Conservation (phyloP, 2,888 invertebrate genomes). For the Scaptomyza reducta region DNA sequence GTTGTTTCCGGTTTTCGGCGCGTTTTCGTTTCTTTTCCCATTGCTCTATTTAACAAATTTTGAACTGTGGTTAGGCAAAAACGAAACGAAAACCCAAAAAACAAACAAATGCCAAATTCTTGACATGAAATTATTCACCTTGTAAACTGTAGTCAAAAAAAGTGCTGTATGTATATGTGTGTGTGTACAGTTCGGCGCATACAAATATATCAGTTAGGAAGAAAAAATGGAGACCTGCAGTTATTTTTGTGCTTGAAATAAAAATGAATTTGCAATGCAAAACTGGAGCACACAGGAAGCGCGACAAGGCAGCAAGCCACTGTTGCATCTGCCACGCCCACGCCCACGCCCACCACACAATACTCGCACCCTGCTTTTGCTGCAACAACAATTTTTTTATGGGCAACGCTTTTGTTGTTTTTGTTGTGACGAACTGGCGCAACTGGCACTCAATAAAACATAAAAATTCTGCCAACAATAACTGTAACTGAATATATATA, state of each 20-base stretch:
- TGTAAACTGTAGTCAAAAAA: slow-evolving; percentile 47
- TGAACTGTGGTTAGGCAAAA: slow-evolving; percentile 33
- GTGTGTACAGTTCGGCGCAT: slow-evolving; percentile 35
- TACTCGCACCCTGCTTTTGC: neutral
- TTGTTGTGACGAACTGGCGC: slow-evolving; percentile 38
- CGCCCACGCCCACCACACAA: slow-evolving; percentile 12
- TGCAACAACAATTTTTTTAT: slow-evolving; percentile 45
- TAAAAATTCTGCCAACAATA: slow-evolving; percentile 21
- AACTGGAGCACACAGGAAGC: slow-evolving; percentile 67
- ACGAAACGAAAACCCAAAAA: slow-evolving; percentile 13
- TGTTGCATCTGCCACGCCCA: slow-evolving; percentile 2
- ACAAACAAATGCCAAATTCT: slow-evolving; percentile 21
- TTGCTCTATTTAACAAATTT: slow-evolving; percentile 20
- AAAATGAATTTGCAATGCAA: slow-evolving; percentile 62
- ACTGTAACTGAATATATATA: slow-evolving; percentile 17
- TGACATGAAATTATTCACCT: slow-evolving; percentile 63
- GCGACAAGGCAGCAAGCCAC: slow-evolving; percentile 50
- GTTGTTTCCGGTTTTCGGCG: slow-evolving; percentile 55
- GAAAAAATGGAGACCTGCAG: slow-evolving; percentile 10
- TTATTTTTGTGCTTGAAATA: slow-evolving; percentile 53
- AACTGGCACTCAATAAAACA: slow-evolving; percentile 64
- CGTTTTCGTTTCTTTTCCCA: neutral
- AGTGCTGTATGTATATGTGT: slow-evolving; percentile 10
- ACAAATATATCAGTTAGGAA: slow-evolving; percentile 37
- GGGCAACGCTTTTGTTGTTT: slow-evolving; percentile 26